Evolutionary conservation across 2,888 invertebrate species (phyloP), one percentile per base, ranked within the genome.

Genomic region (Lordiphosa andalusiaca): DNA sequence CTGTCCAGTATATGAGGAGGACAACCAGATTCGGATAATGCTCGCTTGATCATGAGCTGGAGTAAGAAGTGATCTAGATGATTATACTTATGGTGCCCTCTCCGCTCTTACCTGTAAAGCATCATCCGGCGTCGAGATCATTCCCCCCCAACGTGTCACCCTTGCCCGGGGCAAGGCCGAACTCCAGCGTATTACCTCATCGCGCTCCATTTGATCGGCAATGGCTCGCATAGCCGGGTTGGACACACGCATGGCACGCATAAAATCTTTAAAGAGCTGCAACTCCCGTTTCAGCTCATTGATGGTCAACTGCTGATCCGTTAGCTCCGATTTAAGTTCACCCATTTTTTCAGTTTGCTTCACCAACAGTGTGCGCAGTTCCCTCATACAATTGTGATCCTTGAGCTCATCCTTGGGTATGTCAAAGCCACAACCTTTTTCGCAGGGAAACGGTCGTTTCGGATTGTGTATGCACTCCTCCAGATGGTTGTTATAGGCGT

Each of bases 101-200:
- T 30, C 9, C 30, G 6, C 5, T 35, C 68, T 86, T 88, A 96
- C 96, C 93, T 96, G 96, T 73, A 98, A 91, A 51, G 96, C 94
- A 89, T 96, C 96, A 88, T 98, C 98, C 0, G 98, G 98, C 9
- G 98, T 98, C 25, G 98, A 98, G 85, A 98, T 98, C 97, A 98
- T 98, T 54, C 98, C 98, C 53, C 98, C 98, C 98, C 98, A 98
- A 57, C 98, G 92, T 1, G 97, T 97, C 41, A 98, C 98, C 60
- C 97, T 91, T 13, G 97, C 97, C 42, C 96, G 90, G 0, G 95
- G 91, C 44, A 97, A 90, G 0, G 95, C 94, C 74, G 92, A 93
- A 42, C 96, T 95, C 97, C 97, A 97, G 83, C 96, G 92, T 37
- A 95, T 92, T 57, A 98, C 96, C 89, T 98, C 98, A 86, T 97